Percentiles rank a stretch among this genome's conserved stretches.
Evolutionary conservation across 2,797 vertebrate genomes (phyloP).

Genomic region (Menidia menidia): DNA sequence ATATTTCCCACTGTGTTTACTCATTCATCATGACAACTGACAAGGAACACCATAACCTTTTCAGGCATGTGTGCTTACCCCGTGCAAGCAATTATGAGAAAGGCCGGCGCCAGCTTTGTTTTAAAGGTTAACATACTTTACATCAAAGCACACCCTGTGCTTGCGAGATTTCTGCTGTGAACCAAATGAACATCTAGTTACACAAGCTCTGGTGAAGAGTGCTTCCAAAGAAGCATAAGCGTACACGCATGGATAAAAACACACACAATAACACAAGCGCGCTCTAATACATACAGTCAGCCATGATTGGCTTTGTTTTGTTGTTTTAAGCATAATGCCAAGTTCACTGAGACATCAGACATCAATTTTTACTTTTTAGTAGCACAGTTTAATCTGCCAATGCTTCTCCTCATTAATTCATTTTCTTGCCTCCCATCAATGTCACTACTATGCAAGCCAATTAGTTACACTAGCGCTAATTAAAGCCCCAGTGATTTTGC

Average conservation of each 20-base stretch:
- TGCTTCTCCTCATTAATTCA: slow-evolving; percentile 63
- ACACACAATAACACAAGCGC: slow-evolving; percentile 20
- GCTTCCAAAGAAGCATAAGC: slow-evolving; percentile 32
- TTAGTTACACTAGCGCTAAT: slow-evolving; percentile 79
- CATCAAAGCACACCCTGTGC: slow-evolving; percentile 68
- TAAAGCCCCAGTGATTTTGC: slow-evolving; percentile 72
- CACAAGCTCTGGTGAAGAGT: slow-evolving; percentile 61
- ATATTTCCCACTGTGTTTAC: slow-evolving; percentile 64
- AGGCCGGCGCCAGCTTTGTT: slow-evolving; percentile 76
- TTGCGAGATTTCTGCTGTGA: slow-evolving; percentile 76
- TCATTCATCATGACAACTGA: slow-evolving; percentile 77
- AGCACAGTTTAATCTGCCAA: slow-evolving; percentile 53
- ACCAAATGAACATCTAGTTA: slow-evolving; percentile 75
- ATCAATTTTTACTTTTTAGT: slow-evolving; percentile 53
- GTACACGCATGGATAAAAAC: neutral
- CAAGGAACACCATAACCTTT: slow-evolving; percentile 80
- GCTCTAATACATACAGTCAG: slow-evolving; percentile 5
- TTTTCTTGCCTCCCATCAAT: slow-evolving; percentile 69
- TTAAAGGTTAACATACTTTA: slow-evolving; percentile 86
- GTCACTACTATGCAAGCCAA: slow-evolving; percentile 71
- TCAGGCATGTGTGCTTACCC: slow-evolving; percentile 76
- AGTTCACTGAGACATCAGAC: slow-evolving; percentile 28
- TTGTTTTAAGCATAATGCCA: slow-evolving; percentile 39
- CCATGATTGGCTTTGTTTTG: slow-evolving; percentile 26
- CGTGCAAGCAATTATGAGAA: slow-evolving; percentile 79